A percentile compares a stretch with the other conserved stretches of the same genome.
Conservation (phyloP, 2,888 invertebrate genomes). For the Apoderus coryli region DNA sequence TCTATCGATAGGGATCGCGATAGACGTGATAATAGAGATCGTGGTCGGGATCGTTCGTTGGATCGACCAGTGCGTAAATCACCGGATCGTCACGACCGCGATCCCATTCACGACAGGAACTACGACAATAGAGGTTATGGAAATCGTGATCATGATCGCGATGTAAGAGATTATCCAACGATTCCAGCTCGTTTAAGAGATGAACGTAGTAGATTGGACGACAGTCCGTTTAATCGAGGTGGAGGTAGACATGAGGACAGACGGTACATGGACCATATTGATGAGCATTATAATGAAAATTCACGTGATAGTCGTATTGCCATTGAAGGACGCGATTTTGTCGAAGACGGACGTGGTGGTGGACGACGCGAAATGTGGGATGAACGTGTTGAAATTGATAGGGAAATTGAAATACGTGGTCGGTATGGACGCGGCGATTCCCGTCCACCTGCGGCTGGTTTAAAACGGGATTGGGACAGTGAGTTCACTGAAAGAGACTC, state of each 20-base stretch:
- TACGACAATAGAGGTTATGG: constrained; percentile 20
- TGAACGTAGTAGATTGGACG: constrained; percentile 25
- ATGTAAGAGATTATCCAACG: constrained; percentile 27
- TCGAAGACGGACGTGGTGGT: constrained; percentile 25
- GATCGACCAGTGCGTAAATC: constrained; percentile 10
- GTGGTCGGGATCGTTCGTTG: constrained; percentile 12
- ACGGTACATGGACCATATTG: constrained; percentile 29
- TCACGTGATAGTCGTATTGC: constrained; percentile 27
- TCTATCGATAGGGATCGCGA: constrained; percentile 34
- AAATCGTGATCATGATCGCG: constrained; percentile 23
- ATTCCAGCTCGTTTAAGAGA: constrained; percentile 24
- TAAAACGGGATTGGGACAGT: constrained; percentile 28
- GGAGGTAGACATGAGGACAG: constrained; percentile 33
- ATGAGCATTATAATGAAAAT: constrained; percentile 27
- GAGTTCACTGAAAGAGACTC: constrained; percentile 33
- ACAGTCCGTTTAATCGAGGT: constrained; percentile 34
- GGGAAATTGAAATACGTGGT: constrained; percentile 14
- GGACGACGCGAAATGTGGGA: constrained; percentile 29
- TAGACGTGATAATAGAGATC: constrained; percentile 24
- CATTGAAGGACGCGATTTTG: constrained; percentile 24
- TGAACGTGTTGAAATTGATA: constrained; percentile 24
- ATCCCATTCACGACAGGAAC: constrained; percentile 20
- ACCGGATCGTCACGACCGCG: constrained; percentile 19
- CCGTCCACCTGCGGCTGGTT: constrained; percentile 20
- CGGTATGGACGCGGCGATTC: constrained; percentile 24